Evolutionary conservation across 2,888 invertebrate species (phyloP), one percentile per base, ranked within the genome.

Genomic region (Acrocera orbiculus): DNA sequence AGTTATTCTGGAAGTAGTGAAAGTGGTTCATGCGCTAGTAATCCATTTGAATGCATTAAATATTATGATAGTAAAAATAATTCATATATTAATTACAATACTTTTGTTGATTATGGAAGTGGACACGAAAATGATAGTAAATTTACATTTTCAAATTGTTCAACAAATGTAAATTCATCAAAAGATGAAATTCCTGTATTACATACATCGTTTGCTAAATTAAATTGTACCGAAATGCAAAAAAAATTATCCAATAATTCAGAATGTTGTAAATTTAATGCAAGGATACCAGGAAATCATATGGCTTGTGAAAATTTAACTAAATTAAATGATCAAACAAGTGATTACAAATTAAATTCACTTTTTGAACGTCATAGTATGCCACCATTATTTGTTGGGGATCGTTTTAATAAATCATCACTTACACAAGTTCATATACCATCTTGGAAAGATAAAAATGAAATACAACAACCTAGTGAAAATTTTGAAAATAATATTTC

Each of bases 301-400:
- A 65, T 68, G 57, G 74, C 73, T 8, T 76, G 73, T 50, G 76
- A 77, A 53, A 70, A 78, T 62, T 58, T 78, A 41, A 65, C 69
- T 9, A 69, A 72, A 53, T 64, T 76, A 48, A 69, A 71, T 49
- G 71, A 69, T 47, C 67, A 68, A 51, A 63, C 63, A 8, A 64
- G 64, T 51, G 35, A 9, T 19, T 11, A 2, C 27, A 28, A 10
- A 16, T 30, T 14, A 30, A 24, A 4, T 14, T 47, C 46, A 4
- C 46, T 46, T 42, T 61, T 40, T 7, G 67, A 65, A 20, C 63
- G 76, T 17, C 73, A 73, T 44, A 77, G 76, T 51, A 74, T 73
- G 54, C 77, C 77, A 6, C 68, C 71, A 42, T 66, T 66, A 37
- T 69, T 69, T 49, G 67, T 68, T 15, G 69, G 66, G 5, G 67